Conservation (phyloP, 2,797 vertebrate species). For the Malurus splendens region DNA sequence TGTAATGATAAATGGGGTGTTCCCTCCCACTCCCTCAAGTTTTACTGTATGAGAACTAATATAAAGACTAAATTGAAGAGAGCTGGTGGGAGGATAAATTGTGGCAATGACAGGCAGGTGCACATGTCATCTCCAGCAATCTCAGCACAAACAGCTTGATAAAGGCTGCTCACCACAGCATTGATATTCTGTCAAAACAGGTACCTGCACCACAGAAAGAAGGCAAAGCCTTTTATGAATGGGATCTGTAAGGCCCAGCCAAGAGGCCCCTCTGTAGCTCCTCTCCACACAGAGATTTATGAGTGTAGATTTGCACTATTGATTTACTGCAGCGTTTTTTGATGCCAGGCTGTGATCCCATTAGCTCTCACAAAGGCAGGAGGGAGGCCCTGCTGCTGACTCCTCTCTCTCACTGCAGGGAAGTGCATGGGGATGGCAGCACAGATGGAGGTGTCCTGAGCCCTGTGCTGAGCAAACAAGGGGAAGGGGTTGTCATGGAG, state of each 20-base stretch:
- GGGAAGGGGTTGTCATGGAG: background rate
- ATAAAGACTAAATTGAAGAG: background rate
- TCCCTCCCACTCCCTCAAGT: background rate
- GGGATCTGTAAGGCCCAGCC: background rate
- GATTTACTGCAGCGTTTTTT: background rate
- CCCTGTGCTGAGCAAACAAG: background rate
- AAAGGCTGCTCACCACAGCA: background rate
- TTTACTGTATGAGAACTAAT: background rate
- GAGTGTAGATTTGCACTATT: background rate
- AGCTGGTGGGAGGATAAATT: background rate
- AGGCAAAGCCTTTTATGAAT: background rate
- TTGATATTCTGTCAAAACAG: background rate
- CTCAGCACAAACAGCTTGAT: background rate
- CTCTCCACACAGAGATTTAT: background rate
- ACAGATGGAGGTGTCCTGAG: background rate
- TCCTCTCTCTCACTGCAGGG: background rate
- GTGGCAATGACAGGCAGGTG: background rate
- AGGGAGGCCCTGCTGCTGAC: rapidly evolving
- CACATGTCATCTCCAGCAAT: background rate
- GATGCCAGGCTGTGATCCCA: background rate
- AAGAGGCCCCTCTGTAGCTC: background rate
- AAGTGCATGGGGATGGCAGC: background rate
- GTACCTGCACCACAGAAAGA: background rate
- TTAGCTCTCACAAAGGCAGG: background rate
- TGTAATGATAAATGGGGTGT: rapidly evolving